Base-by-base conservation (phyloP, 2,888 invertebrate species). In the Marasmarcha lunaedactyla region DNA sequence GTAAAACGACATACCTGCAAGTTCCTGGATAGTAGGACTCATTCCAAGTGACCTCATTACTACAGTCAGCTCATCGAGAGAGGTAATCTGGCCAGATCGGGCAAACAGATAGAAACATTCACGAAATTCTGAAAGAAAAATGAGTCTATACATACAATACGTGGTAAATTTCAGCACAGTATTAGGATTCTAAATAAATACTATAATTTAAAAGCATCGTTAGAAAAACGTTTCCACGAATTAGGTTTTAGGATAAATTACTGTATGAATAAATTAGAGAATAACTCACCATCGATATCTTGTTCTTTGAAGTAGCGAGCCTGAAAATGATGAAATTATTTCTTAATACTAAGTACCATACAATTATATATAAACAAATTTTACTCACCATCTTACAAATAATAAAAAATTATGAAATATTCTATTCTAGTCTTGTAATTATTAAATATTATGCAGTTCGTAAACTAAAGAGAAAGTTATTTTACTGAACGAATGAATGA, bases 101-200 rank as follows among this genome's bases (percentile, higher is more conserved):
- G 97, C 96, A 66, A 96, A 97, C 40, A 98, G 84, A 68, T 95
- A 96, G 81, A 97, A 98, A 60, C 97, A 98, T 84, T 98, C 97
- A 59, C 96, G 90, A 71, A 96, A 97, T 72, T 97, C 97, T 96
- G 74, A 9, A 85, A 85, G 46, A 46, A 42, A 37, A 34, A 35
- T 10, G 14, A 39, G 3, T 3, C n/a, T n/a, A n/a, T n/a, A n/a
- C n/a, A n/a, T n/a, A n/a, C n/a, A n/a, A n/a, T n/a, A n/a, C n/a
- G n/a, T 10, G 33, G 26, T 20, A 15, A 20, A 45, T 42, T 35
- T 15, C 37, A 37, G 34, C n/a, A n/a, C n/a, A n/a, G n/a, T n/a
- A n/a, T n/a, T n/a, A n/a, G n/a, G n/a, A n/a, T n/a, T n/a, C n/a
- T n/a, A n/a, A n/a, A n/a, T n/a, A 10, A 36, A 39, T 14, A 41